phyloP scores from a whole-genome alignment of 2,888 invertebrate species.

The Mythimna lalbum region DNA sequence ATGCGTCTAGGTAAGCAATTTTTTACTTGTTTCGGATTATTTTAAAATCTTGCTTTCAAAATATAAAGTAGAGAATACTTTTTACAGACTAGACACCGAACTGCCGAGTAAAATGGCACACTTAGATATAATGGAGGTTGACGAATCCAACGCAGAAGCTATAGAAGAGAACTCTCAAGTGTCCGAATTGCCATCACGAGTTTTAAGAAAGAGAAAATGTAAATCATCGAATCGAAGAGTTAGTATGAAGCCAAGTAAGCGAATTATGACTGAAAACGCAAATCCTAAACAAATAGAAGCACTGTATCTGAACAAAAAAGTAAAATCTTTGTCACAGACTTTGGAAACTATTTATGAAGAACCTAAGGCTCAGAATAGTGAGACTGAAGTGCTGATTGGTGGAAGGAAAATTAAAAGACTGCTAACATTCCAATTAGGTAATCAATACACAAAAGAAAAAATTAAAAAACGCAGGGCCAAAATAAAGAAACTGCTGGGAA shows the following conservation, averaged over 20 bases:
- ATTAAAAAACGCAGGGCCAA: conserved; percentile 91
- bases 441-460: conserved; percentile 89
- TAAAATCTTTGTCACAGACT: conserved; percentile 87
- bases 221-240: conserved; percentile 86
- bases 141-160: conserved; percentile 66
- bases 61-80: conserved; percentile 7
- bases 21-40: conserved; percentile 8
- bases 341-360: conserved; percentile 92
- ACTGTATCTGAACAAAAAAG: conserved; percentile 90
- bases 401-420: conserved; percentile 90
- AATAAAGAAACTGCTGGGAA: conserved; percentile 90
- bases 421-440: conserved; percentile 89
- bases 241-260: conserved; percentile 86
- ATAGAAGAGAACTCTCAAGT: conserved; percentile 65
- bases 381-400: conserved; percentile 85
- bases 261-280: conserved; percentile 79
- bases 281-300: conserved; percentile 88
- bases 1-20: conserved; percentile 72
- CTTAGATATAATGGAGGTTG: conserved; percentile 86
- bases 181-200: conserved; percentile 74
- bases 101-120: conserved; percentile 87
- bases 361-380: conserved; percentile 84
- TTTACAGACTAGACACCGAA: conserved; percentile 81
- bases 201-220: conserved; percentile 83
- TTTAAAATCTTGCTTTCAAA: conserved; percentile 5